Conservation (phyloP, 1,140 invertebrate species). For the Temnothorax longispinosus region DNA sequence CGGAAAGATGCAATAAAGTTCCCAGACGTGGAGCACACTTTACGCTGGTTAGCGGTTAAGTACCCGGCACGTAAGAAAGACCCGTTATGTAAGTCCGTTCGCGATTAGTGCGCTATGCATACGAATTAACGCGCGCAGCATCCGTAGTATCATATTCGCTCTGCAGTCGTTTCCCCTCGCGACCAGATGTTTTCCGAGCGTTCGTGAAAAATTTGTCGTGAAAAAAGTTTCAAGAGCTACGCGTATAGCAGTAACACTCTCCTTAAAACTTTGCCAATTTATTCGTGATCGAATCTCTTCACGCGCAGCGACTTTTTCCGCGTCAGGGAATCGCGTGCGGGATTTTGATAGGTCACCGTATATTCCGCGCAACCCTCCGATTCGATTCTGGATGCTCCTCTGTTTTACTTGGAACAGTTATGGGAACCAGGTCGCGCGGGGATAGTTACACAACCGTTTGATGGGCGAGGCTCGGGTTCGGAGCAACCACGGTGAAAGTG, state of each 20-base stretch:
- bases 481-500: slow-evolving; percentile 77
- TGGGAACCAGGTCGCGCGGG: slow-evolving; percentile 80
- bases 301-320: background rate
- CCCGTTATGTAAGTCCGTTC: slow-evolving; percentile 46
- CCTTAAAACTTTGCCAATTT: background rate
- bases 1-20: slow-evolving; percentile 62
- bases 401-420: slow-evolving; percentile 75
- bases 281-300: background rate
- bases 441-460: slow-evolving; percentile 72
- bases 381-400: slow-evolving; percentile 61
- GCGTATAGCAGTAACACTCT: background rate
- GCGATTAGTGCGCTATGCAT: slow-evolving; percentile 58
- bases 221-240: background rate
- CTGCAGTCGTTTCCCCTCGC: background rate
- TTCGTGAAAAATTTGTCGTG: background rate
- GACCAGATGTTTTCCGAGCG: background rate
- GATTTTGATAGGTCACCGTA: background rate
- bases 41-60: slow-evolving; percentile 60
- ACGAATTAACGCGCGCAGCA: slow-evolving; percentile 54
- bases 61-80: slow-evolving; percentile 55
- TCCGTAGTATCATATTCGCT: slow-evolving; percentile 16
- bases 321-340: background rate
- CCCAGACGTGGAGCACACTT: slow-evolving; percentile 49
- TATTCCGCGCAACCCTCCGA: slow-evolving; percentile 49
- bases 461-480: slow-evolving; percentile 77